Evolutionary conservation across 2,797 vertebrate species (phyloP), one percentile per base, ranked within the genome.

Genomic region (Rhinatrema bivittatum): DNA sequence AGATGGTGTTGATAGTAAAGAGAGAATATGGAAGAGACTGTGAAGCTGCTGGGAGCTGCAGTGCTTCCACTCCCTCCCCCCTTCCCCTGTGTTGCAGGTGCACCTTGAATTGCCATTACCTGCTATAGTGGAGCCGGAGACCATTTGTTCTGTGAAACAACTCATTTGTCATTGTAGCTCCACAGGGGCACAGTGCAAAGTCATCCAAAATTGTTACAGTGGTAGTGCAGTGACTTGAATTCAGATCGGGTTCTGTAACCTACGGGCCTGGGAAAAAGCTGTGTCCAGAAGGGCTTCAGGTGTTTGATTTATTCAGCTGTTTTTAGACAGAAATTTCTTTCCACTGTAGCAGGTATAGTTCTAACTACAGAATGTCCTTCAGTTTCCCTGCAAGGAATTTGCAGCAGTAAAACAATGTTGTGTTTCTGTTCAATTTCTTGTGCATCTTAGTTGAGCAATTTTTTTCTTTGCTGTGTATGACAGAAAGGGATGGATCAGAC

Each of bases 121-220:
- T 63, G 51, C 49, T 52, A 4, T 53, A 64, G 46, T 50, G 46
- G 31, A 61, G 61, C 57, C 25, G 55, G 59, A 73, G 60, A 70
- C 73, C 66, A 68, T 90, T 80, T 78, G 60, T 87, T 84, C 70
- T 45, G 59, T 65, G 36, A 42, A 78, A 34, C 65, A 72, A 72
- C 73, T 81, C 58, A 74, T 81, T 75, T 82, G 79, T 82, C 77
- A 74, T 32, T 48, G 50, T 7, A 5, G 16, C 68, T 77, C 73
- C 68, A 67, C 37, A 49, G 62, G 39, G 75, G 46, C 50, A 39
- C 20, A 42, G 52, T 35, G 52, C 42, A 62, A 59, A 76, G 39
- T 54, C 57, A 45, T 41, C 37, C 28, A 20, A 7, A 33, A 29
- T 25, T 48, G 30, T 41, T 43, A 28, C 2, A 2, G 12, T 25